A percentile compares a stretch with the other conserved stretches of the same genome.
phyloP scores from a whole-genome alignment of 2,113 vertebrate species.

The Ascaphus truei region DNA sequence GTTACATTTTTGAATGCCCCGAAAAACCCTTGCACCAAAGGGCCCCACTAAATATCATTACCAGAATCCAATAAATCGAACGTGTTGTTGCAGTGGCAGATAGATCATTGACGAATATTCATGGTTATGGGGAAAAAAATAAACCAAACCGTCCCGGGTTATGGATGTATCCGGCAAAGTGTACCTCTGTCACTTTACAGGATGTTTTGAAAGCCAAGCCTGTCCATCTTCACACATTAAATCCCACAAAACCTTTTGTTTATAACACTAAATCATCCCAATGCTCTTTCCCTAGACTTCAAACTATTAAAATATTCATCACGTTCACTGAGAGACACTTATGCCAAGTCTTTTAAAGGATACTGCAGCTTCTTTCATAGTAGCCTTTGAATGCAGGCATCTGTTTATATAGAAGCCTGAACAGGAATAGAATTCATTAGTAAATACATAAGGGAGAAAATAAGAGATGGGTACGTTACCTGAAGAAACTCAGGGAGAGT shows the following conservation, averaged over 20 bases:
- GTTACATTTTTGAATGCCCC: too few species aligned
- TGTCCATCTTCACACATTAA: conserved; percentile 76
- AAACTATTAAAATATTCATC: conserved; percentile 86
- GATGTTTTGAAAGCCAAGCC: conserved; percentile 55
- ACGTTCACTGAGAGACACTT: conserved; percentile 58
- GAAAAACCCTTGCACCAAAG: too few species aligned
- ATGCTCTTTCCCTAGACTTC: conserved; percentile 64
- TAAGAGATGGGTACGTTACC: conserved; percentile 1
- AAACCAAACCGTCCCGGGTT: too few species aligned
- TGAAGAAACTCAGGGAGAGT: conserved; percentile 21
- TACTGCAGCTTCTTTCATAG: conserved; percentile 58
- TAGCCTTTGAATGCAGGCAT: conserved; percentile 48
- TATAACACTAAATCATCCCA: conserved; percentile 66
- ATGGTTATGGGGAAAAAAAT: too few species aligned
- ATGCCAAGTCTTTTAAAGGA: conserved; percentile 59
- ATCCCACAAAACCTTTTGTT: conserved; percentile 69
- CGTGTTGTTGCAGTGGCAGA: too few species aligned
- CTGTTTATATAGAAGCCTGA: conserved; percentile 39
- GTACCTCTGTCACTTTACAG: conserved; percentile 43
- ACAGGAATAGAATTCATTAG: conserved; percentile 38
- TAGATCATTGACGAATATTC: too few species aligned
- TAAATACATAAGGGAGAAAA: conserved; percentile 42
- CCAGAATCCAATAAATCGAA: too few species aligned
- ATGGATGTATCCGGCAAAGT: conserved; percentile 41
- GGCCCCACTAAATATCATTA: too few species aligned